Evolutionary conservation across 2,888 invertebrate genomes (phyloP).

Genomic region (Thyatira batis): DNA sequence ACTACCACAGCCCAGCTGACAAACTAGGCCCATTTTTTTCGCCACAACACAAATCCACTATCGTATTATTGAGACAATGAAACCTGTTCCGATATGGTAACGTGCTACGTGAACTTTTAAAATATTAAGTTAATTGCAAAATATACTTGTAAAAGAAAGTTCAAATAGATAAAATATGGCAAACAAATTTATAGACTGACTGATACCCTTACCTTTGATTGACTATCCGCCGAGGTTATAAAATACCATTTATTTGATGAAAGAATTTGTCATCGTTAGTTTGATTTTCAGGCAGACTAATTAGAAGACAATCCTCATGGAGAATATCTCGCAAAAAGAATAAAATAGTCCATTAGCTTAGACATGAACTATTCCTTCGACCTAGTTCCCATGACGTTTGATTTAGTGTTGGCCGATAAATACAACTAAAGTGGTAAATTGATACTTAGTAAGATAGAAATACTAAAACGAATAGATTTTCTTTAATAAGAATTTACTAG

Average conservation of each 20-base stretch:
- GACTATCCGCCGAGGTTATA: slow-evolving; percentile 51
- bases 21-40: slow-evolving; percentile 47
- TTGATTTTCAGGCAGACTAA: slow-evolving; percentile 33
- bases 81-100: slow-evolving; percentile 17
- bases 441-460: too few relatives aligned
- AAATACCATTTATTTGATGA: slow-evolving; percentile 36
- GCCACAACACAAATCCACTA: slow-evolving; percentile 36
- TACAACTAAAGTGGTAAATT: slow-evolving; percentile 21
- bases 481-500: too few relatives aligned
- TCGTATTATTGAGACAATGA: slow-evolving; percentile 11
- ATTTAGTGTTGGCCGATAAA: slow-evolving; percentile 27
- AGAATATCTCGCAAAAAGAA: slow-evolving; percentile 35
- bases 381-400: slow-evolving; percentile 72
- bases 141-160: slow-evolving; percentile 55
- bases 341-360: slow-evolving; percentile 49
- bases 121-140: slow-evolving; percentile 32
- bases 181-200: slow-evolving; percentile 58
- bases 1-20: slow-evolving; percentile 48
- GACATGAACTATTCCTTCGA: slow-evolving; percentile 65
- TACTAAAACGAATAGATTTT: too few relatives aligned
- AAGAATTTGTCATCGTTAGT: slow-evolving; percentile 50
- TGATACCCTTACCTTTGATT: slow-evolving; percentile 63
- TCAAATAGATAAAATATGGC: slow-evolving; percentile 76
- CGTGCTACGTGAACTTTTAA: slow-evolving; percentile 30
- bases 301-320: slow-evolving; percentile 35